Evolutionary conservation across 2,797 vertebrate genomes (phyloP), one percentile per base, ranked within the genome.

Genomic region (Fistularia commersonii): DNA sequence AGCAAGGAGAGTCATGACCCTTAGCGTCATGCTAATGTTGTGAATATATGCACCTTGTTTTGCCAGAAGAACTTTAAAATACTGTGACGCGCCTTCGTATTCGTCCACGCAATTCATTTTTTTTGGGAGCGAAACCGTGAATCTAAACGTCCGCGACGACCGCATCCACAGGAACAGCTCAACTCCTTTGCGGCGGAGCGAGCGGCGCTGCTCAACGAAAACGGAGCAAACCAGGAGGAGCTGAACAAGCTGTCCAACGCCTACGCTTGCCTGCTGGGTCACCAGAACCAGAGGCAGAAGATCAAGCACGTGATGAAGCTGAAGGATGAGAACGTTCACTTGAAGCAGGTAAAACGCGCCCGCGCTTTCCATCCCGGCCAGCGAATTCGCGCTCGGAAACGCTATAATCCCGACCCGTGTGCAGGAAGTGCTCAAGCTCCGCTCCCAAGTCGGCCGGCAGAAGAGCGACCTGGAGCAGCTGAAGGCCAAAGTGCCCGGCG

Each of bases 211-310:
- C 67, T 98, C 50, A 94, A 88, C 43, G 92, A 97, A 74, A 93
- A 95, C 0, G 95, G 94, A 32, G 90, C 83, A 5, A 92, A 95
- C 49, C 94, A 98, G 77, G 94, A 94, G 37, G 91, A 98, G 70
- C 68, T 99, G 33, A 95, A 90, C 82, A 94, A 93, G 72, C 56
- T 99, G 42, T 89, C 93, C 0, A 88, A 93, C 8, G 95, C 94
- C 0, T 99, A 98, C 41, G 94, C 93, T n/a, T 90, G 87, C 15
- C 88, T 98, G 64, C 82, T 98, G 69, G 96, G 96, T 31, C 96
- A 99, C 79, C 97, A 98, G 77, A 99, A 99, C 83, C 93, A 97
- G 74, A 94, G 92, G 69, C 97, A 99, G 85, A 99, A 99, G 89
- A 98, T 99, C 83, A 98, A 93, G 55, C 97, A 98, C 15, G 93